Evolutionary conservation across 2,888 invertebrate genomes (phyloP), one percentile per base, ranked within the genome.

Genomic region (Zelleria hepariella): DNA sequence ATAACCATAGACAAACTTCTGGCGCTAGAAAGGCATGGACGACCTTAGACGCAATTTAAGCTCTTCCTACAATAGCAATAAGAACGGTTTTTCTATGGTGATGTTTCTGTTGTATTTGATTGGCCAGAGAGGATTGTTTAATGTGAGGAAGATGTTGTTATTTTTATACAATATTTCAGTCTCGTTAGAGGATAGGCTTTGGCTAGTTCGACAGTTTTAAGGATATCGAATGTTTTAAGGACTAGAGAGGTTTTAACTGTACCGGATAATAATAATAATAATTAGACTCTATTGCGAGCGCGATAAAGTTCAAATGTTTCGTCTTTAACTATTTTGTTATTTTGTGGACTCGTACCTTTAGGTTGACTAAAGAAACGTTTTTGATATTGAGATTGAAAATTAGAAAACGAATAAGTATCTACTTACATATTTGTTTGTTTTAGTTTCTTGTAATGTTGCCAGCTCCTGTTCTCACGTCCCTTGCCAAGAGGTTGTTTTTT

Each of bases 141-240:
- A 42, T 42, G 32, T 51, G 20, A 51, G 6, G 51, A 51, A 20
- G 51, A 51, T 21, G 23, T 51, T 51, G 51, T 53, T 53, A 53
- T 53, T 53, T 53, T 53, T 53, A 25, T 53, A 53, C 24, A 53
- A 53, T 23, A 53, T 53, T n/a, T 53, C 53, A 53, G 25, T 24
- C 24, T 53, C 25, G 53, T 15, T 42, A 42, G 10, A 32, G 10
- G 32, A 32, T 32, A 32, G 2, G 32, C 4, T 10, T 42, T 42
- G 32, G 32, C 32, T 42, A 42, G 32, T 42, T 42, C 15, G 15
- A 15, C 32, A 42, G 32, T 42, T 10, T 10, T 42, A 15, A 42
- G 32, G 32, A 42, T 42, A 42, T 42, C 15, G 32, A 42, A 42
- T 42, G 32, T 42, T 42, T 42, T 42, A 15, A 42, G 32, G 32